Evolutionary conservation across 1,140 invertebrate genomes (phyloP).

Genomic region (Alviniconcha marisindica): DNA sequence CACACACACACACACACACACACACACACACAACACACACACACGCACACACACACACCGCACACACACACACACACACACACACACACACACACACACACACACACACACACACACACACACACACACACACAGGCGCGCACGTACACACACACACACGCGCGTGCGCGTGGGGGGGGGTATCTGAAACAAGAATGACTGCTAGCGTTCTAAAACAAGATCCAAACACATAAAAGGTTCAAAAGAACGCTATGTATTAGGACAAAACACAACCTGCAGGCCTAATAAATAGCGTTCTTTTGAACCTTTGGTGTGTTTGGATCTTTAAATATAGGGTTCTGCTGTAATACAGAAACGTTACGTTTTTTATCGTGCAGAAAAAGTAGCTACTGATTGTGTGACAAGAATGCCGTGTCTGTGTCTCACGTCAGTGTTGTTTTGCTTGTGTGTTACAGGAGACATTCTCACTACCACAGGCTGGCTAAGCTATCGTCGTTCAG

Average conservation of each 20-base stretch:
- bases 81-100: not conserved
- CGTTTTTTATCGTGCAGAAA: too few species aligned
- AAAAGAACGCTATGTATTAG: not conserved
- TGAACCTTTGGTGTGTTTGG: not conserved
- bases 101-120: not conserved
- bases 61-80: not conserved
- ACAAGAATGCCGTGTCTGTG: too few species aligned
- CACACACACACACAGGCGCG: not conserved
- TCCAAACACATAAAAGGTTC: not conserved
- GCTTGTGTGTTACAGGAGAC: too few species aligned
- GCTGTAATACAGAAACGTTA: too few species aligned
- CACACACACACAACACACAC: not conserved
- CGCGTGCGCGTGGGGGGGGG: not conserved
- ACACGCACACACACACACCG: not conserved
- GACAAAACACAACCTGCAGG: not conserved
- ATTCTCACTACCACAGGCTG: too few species aligned
- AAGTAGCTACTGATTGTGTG: too few species aligned
- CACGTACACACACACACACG: not conserved
- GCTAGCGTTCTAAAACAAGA: not conserved
- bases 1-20: not conserved
- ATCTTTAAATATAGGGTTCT: not conserved
- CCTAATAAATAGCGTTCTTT: not conserved
- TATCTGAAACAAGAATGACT: too few species aligned
- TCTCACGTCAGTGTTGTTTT: too few species aligned
- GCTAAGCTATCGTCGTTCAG: too few species aligned